phyloP scores from a whole-genome alignment of 2,113 vertebrate species.

The Pangasianodon gigas region DNA sequence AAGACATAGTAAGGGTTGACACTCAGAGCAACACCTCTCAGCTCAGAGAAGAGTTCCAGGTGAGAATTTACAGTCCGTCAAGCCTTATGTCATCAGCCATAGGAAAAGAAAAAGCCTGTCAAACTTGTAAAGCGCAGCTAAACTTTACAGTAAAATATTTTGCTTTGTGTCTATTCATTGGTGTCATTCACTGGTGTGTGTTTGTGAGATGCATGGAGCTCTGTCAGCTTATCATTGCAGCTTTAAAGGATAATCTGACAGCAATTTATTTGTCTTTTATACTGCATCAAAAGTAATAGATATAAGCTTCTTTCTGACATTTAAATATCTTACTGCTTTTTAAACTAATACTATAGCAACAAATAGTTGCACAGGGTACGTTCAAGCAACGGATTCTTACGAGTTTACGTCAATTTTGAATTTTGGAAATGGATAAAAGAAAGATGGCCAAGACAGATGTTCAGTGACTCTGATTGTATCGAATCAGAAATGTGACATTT shows the following conservation, averaged over 20 bases:
- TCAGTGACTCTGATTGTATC: neutral
- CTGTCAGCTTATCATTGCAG: neutral
- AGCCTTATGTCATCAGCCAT: neutral
- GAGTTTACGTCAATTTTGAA: neutral
- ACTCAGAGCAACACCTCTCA: slow-evolving; percentile 94
- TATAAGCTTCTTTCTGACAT: neutral
- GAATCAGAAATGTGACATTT: neutral
- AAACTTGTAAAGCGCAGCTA: neutral
- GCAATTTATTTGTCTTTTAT: neutral
- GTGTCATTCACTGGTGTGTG: neutral
- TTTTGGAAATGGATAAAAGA: neutral
- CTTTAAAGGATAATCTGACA: neutral
- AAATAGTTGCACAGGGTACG: no score
- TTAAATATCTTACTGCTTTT: neutral
- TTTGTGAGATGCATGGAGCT: neutral
- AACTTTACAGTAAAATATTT: neutral
- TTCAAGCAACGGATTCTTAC: neutral
- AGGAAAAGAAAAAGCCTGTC: neutral
- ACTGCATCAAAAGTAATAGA: neutral
- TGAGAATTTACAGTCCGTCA: slow-evolving; percentile 52
- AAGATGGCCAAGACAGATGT: neutral
- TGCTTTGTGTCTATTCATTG: neutral
- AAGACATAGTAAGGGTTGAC: slow-evolving; percentile 94
- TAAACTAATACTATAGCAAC: neutral
- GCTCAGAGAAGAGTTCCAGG: slow-evolving; percentile 95